Base-by-base conservation (phyloP, 2,888 invertebrate species). In the Eupithecia subumbrata region DNA sequence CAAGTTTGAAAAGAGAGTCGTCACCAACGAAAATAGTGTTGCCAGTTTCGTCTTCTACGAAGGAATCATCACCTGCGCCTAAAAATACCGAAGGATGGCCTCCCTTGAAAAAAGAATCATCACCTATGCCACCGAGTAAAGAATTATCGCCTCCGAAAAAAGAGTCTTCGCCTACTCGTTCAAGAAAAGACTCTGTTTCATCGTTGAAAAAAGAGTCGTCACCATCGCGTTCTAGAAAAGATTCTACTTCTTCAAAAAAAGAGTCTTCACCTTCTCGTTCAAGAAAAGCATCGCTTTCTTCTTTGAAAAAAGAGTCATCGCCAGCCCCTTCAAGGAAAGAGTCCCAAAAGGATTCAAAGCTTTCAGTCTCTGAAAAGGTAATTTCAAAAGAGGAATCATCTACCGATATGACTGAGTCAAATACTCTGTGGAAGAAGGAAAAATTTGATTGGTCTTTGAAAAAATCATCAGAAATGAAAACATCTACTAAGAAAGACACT, bases 401-500 rank as follows among this genome's bases (percentile, higher is more conserved):
- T 76, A 25, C 74, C 37, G 64, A 79, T 68, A 73, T 69, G 78
- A 77, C 22, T 37, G 80, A 77, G 14, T 64, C 74, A 5, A 76
- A 69, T 63, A 76, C 80, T 64, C 64, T 76, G 22, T 82, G 80
- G 82, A 82, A 80, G 64, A 81, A 80, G 69, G 79, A 81, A n/a
- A 74, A 80, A 69, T 71, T 76, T 68, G 80, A 78, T n/a, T 82
- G 80, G 80, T 74, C 79, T 0, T 5, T 75, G 25, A 79, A 78
- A 45, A 67, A 76, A 18, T 37, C 78, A 60, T 22, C 80, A 18
- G 82, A 82, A 72, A 76, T 82, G 69, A 83, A 82, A 76, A 25
- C 77, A 43, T 76, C 85, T 5, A 64, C 76, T 16, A 84, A 83
- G 76, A 84, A 84, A 80, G 85, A 86, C 70, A 37, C 64, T 9